phyloP scores from a whole-genome alignment of 1,140 invertebrate genomes.

The Leptinotarsa lineolata region DNA sequence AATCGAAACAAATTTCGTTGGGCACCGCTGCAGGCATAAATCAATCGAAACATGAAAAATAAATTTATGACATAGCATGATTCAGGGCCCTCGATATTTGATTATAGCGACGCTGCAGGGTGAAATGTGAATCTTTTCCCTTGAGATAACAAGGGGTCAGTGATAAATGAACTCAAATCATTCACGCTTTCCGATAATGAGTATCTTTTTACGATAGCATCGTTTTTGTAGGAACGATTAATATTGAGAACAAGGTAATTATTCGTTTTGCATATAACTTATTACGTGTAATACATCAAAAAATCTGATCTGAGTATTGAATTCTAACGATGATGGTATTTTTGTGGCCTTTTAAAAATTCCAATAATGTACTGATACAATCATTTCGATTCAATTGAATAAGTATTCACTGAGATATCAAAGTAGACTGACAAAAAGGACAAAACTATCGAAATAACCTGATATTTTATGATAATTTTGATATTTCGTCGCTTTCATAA shows the following conservation, averaged over 20 bases:
- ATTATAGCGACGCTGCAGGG: constrained; percentile 19
- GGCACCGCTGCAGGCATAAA: constrained; percentile 1
- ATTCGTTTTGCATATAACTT: too few species aligned
- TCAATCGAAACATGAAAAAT: not conserved
- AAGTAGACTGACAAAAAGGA: too few species aligned
- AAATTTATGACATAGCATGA: constrained; percentile 16
- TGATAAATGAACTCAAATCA: constrained; percentile 20
- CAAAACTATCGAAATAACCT: too few species aligned
- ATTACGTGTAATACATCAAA: too few species aligned
- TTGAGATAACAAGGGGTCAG: constrained; percentile 21
- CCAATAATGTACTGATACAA: too few species aligned
- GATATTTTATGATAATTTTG: too few species aligned
- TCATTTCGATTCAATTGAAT: too few species aligned
- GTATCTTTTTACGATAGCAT: not conserved
- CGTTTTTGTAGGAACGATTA: not conserved
- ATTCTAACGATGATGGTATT: too few species aligned
- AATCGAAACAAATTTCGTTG: not conserved
- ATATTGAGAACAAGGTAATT: not conserved
- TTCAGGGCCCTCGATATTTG: constrained; percentile 19
- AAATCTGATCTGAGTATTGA: too few species aligned
- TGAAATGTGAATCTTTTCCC: constrained; percentile 27
- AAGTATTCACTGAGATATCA: too few species aligned
- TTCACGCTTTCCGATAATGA: constrained; percentile 13
- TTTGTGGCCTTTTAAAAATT: too few species aligned
- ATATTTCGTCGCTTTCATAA: too few species aligned